Percentiles rank a stretch among this genome's conserved stretches.
phyloP scores from a whole-genome alignment of 2,797 vertebrate species.

The Anomalospiza imberbis region DNA sequence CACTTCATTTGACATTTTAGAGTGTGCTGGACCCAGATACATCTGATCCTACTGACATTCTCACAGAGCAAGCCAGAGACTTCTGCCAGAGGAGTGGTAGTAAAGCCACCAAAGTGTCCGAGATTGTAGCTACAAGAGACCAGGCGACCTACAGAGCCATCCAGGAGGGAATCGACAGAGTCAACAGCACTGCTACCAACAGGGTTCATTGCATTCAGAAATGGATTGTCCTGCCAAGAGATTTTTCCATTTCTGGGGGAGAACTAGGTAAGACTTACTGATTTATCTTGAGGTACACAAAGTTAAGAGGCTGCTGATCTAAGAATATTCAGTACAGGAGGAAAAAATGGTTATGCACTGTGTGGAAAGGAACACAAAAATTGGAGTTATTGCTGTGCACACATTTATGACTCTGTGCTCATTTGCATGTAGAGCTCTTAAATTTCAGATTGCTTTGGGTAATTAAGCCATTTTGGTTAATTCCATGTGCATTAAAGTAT shows the following conservation, averaged over 20 bases:
- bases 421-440: neutral
- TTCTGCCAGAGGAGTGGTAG: slow-evolving; percentile 83
- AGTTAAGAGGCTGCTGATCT: neutral
- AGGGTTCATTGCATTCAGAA: slow-evolving; percentile 85
- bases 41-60: slow-evolving; percentile 80
- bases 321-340: neutral
- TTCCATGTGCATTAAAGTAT: neutral
- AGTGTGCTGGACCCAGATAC: slow-evolving; percentile 79
- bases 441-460: neutral
- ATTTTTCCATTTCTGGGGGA: slow-evolving; percentile 87
- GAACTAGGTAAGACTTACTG: slow-evolving; percentile 79
- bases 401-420: neutral
- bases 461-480: neutral
- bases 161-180: slow-evolving; percentile 79
- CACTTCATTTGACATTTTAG: slow-evolving; percentile 59
- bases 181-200: slow-evolving; percentile 78
- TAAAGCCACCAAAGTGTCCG: slow-evolving; percentile 78
- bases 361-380: neutral
- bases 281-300: neutral
- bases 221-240: slow-evolving; percentile 81
- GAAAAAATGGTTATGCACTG: neutral
- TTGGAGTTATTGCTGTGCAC: neutral
- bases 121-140: slow-evolving; percentile 77
- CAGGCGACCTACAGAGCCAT: slow-evolving; percentile 76
- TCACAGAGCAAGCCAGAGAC: slow-evolving; percentile 79